Conservation (phyloP, 1,140 invertebrate genomes). For the Drosophila virilis region DNA sequence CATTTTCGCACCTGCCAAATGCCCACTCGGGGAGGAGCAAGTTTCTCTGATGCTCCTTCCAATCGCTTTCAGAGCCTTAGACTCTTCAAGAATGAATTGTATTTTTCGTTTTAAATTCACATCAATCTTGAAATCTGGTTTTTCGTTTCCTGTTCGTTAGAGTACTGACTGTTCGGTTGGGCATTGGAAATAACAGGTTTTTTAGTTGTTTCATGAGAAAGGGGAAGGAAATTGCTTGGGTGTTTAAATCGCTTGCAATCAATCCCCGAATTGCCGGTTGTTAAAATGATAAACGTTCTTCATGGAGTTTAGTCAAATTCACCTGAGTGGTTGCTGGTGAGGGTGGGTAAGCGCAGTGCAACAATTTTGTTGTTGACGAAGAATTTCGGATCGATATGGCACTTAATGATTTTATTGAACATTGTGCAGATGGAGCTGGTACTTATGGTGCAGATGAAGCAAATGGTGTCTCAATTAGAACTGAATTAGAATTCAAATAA, state of each 20-base stretch:
- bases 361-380: constrained; percentile 16
- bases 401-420: constrained; percentile 3
- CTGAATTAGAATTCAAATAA: background rate
- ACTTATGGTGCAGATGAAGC: background rate
- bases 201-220: constrained; percentile 3
- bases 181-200: constrained; percentile 19
- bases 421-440: background rate
- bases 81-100: constrained; percentile 30
- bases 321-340: background rate
- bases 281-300: constrained; percentile 58
- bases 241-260: constrained; percentile 46
- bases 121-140: constrained; percentile 59
- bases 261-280: constrained; percentile 55
- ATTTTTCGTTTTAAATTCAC: constrained; percentile 50
- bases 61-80: background rate
- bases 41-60: background rate
- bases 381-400: background rate
- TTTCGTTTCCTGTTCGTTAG: constrained; percentile 18
- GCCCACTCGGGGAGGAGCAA: background rate
- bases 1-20: constrained; percentile 29
- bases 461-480: background rate
- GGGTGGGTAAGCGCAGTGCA: background rate
- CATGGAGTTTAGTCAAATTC: too few species aligned
- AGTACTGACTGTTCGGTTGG: background rate
- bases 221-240: constrained; percentile 38